Evolutionary conservation across 2,113 vertebrate genomes (phyloP), one percentile per base, ranked within the genome.

Genomic region (Sciurus niger): DNA sequence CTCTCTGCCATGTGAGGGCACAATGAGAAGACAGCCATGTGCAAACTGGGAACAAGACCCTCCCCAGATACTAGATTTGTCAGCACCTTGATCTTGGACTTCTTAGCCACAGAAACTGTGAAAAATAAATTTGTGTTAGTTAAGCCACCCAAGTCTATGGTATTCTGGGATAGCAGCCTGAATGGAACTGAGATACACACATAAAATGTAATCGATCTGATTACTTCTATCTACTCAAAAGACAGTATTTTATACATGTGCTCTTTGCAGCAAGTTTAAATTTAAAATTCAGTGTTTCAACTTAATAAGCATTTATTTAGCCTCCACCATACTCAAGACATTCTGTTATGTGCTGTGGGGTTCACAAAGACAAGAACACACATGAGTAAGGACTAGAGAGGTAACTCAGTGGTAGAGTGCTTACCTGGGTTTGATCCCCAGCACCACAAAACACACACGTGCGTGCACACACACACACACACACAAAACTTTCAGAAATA

Each of bases 291-390:
- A 74, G 2, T 25, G 65, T 51, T 68, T 76, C 32, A 84, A 76
- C 25, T 68, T 63, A 55, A 22, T 28, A 58, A 85, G 55, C 43
- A 67, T 74, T 73, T 78, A 53, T 9, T 78, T 30, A 93, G 53
- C 9, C 77, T 6, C 18, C 91, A 8, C 1, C 6, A 30, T 65
- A 25, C 1, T 74, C 14, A 85, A 94, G 67, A 46, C 48, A 58
- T 51, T 60, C 63, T 67, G 22, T 60, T 40, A 74, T 30, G 11
- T 79, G 40, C n/a, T 65, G 1, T 55, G n/a, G 40, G 24, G 32
- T 46, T 51, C 30, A 72, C 4, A 53, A 93, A 84, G 37, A 89
- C 46, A 91, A 76, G 37, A 93, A 89, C 17, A 87, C 55, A 92
- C 32, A 16, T 1, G 25, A 5, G n/a, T 11, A 13, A 10, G 7